A percentile compares a stretch with the other conserved stretches of the same genome.
These are phyloP conservation scores for Neosilurus hyrtlii DNA, from an alignment of 2,797 vertebrate species.

Conservation along the genomic window DNA sequence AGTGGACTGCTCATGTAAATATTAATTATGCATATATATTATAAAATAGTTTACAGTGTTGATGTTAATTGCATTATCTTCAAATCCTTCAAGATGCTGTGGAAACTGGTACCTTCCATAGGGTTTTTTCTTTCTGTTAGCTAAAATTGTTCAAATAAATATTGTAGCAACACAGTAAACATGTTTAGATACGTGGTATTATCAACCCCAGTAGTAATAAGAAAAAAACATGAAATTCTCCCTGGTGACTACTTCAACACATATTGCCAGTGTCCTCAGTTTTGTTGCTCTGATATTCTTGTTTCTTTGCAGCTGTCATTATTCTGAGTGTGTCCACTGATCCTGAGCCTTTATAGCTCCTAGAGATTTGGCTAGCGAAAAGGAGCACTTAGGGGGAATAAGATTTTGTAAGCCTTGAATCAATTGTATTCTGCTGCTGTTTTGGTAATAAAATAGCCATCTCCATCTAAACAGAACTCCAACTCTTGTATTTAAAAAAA, in stretches of 20 bases:
- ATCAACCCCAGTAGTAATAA: conserved; percentile 1
- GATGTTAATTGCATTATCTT: background rate
- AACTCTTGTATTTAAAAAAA: background rate
- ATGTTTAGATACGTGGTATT: conserved; percentile 5
- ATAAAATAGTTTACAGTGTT: background rate
- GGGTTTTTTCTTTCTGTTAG: background rate
- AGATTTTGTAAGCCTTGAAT: conserved; percentile 10
- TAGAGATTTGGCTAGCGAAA: background rate
- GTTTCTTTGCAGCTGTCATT: conserved; percentile 19
- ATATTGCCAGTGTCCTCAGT: conserved; percentile 23
- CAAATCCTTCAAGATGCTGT: background rate
- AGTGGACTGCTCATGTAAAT: conserved; percentile 1
- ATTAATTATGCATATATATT: background rate
- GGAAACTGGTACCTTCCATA: background rate
- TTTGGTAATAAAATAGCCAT: conserved; percentile 34
- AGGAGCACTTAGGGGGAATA: conserved; percentile 31
- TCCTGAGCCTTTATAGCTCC: conserved; percentile 15
- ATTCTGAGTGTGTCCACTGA: conserved; percentile 26
- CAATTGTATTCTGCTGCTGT: background rate
- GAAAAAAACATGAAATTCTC: background rate
- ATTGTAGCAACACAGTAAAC: background rate
- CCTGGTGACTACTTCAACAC: conserved; percentile 11
- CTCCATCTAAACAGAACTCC: conserved; percentile 31
- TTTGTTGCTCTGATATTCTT: conserved; percentile 20
- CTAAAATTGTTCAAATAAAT: conserved; percentile 11